A percentile compares a stretch with the other conserved stretches of the same genome.
Evolutionary conservation across 1,140 invertebrate genomes (phyloP).

Genomic region (Batillaria attramentaria): DNA sequence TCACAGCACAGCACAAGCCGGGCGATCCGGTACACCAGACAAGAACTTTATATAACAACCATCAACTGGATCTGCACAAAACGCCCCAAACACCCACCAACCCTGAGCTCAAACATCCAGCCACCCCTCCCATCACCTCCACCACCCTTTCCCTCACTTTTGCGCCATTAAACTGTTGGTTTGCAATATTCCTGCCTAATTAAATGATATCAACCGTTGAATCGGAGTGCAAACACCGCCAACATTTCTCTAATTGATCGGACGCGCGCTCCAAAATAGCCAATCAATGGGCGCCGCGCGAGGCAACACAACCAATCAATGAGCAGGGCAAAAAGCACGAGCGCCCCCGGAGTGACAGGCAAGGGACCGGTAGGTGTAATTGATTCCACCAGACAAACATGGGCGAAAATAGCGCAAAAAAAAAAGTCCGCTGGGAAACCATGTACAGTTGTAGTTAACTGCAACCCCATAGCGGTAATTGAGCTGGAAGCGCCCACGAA

Average conservation of each 20-base stretch:
- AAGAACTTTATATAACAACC: no score
- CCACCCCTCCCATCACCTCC: no score
- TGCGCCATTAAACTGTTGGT: neutral
- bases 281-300: conserved; percentile 8
- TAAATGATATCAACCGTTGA: conserved; percentile 29
- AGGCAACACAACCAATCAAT: no score
- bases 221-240: conserved; percentile 18
- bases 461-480: no score
- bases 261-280: neutral
- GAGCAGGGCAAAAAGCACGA: no score
- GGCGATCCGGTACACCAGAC: no score
- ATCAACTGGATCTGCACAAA: no score
- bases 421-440: no score
- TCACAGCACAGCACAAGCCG: no score
- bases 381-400: conserved; percentile 10
- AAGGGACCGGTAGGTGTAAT: conserved; percentile 3
- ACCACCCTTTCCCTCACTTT: neutral
- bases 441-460: no score
- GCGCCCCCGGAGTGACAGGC: neutral
- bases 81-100: neutral
- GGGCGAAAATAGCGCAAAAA: no score
- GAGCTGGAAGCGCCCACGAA: no score
- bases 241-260: conserved; percentile 18
- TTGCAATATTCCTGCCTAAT: conserved; percentile 17
- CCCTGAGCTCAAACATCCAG: neutral